Percentiles rank a stretch among this genome's conserved stretches.
These are phyloP conservation scores for Miniopterus natalensis DNA, from an alignment of 2,113 vertebrate genomes.

Conservation along the genomic window DNA sequence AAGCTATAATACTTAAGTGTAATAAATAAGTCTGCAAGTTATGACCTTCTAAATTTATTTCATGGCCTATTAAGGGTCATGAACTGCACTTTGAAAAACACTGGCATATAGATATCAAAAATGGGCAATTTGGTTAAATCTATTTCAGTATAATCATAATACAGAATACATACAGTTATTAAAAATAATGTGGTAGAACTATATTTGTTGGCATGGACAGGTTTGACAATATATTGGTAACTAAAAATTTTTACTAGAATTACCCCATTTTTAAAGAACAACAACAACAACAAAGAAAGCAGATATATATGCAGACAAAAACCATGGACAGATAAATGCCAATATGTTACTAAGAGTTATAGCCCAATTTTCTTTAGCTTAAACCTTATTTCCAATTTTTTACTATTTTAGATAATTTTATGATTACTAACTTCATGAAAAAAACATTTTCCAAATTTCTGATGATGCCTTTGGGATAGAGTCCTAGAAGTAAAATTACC, in stretches of 20 bases:
- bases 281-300: background rate
- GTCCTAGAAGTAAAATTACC: conserved; percentile 10
- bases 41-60: conserved; percentile 2
- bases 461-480: background rate
- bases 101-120: conserved; percentile 44
- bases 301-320: background rate
- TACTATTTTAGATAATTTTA: conserved; percentile 15
- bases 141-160: background rate
- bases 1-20: background rate
- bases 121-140: background rate
- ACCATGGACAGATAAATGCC: background rate
- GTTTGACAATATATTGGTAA: conserved; percentile 16
- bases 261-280: background rate
- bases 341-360: background rate
- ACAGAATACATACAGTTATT: conserved; percentile 26
- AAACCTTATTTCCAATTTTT: conserved; percentile 32
- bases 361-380: conserved; percentile 17
- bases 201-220: background rate
- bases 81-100: background rate
- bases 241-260: background rate
- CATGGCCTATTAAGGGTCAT: background rate
- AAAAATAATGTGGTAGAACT: conserved; percentile 12
- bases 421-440: conserved; percentile 18
- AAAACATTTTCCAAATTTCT: background rate
- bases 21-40: background rate